Conservation (phyloP, 2,888 invertebrate genomes). For the Parnassius smintheus region DNA sequence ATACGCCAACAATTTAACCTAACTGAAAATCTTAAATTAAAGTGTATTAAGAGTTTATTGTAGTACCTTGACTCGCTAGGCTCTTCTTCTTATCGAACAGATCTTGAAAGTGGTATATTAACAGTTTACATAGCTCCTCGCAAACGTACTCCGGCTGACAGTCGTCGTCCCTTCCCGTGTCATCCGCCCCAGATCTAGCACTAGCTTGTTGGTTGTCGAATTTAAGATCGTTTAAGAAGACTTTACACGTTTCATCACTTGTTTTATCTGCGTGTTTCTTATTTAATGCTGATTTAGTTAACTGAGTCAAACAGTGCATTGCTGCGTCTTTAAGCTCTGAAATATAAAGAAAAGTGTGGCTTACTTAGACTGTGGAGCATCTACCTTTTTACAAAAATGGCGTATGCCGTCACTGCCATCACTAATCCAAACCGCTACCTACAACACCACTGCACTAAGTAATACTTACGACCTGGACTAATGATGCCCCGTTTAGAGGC, state of each 20-base stretch:
- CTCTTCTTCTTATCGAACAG: conserved; percentile 50
- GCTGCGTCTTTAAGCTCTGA: conserved; percentile 62
- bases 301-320: conserved; percentile 55
- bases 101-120: conserved; percentile 54
- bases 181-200: conserved; percentile 41
- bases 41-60: too few species aligned
- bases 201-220: conserved; percentile 35
- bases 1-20: too few species aligned
- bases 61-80: conserved; percentile 53
- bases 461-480: too few species aligned
- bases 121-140: conserved; percentile 58
- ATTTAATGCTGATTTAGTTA: conserved; percentile 49
- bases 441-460: too few species aligned
- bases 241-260: conserved; percentile 43
- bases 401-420: too few species aligned
- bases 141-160: conserved; percentile 65
- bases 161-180: conserved; percentile 42
- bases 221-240: conserved; percentile 56
- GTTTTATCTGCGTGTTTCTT: conserved; percentile 49
- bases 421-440: too few species aligned
- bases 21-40: too few species aligned
- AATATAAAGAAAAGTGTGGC: conserved; percentile 32
- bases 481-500: too few species aligned
- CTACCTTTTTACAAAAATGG: too few species aligned
- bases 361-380: too few species aligned